Base-by-base conservation (phyloP, 1,140 invertebrate species). In the Callitettix versicolor region DNA sequence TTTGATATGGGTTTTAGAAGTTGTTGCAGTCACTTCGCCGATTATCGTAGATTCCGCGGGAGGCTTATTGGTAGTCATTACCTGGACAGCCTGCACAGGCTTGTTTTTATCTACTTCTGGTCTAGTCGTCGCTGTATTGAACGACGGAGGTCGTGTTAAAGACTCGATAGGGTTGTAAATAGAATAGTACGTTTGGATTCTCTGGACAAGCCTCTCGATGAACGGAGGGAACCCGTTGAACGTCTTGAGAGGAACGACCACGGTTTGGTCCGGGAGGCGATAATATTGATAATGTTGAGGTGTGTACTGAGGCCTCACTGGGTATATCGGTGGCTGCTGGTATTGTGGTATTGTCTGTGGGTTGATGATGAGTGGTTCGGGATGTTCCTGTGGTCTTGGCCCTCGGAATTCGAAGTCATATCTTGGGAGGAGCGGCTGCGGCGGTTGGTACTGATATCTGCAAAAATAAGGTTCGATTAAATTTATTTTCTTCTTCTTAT, bases 131-230 rank as follows among this genome's bases (percentile, higher is more conserved):
- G 41, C n/a, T 20, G 43, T 4, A 6, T 20, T 18, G 46, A 3
- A 18, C 18, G 36, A 3, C 2, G 44, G 55, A 9, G 46, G 55
- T 36, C 38, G 22, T 3, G 54, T 56, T 0, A 65, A 44, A 9
- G 51, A 50, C 20, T 65, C 63, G 1, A 59, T 54, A 7, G 60
- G 62, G 48, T 63, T 65, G 53, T 64, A 67, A 1, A 64, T 58
- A 0, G 65, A 67, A 44, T 61, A 67, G 40, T 61, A 62, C 21
- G 61, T 64, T 41, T 67, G 65, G 30, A 67, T 59, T 20, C 62
- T 57, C 17, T 67, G 61, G n/a, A 67, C 57, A 9, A 66, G 56
- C 1, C 61, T 48, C 49, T 67, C 65, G 1, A 67, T 50, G 33
- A 64, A 60, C 0, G 59, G 56, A 0, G 64, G 65, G 12, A 67